Conservation (phyloP, 2,113 vertebrate species). For the Prinia subflava region DNA sequence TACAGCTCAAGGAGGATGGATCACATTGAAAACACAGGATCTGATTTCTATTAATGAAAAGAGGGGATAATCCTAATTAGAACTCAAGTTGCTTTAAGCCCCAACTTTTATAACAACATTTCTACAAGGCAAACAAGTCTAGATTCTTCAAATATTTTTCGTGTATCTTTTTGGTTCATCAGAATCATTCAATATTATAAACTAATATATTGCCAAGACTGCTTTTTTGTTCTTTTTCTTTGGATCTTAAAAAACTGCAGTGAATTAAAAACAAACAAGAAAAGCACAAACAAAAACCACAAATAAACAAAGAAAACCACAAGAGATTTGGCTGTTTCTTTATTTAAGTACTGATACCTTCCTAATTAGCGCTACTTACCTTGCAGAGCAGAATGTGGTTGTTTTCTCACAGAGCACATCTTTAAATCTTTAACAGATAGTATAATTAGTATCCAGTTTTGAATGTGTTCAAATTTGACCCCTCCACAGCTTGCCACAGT, state of each 20-base stretch:
- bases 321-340: background rate
- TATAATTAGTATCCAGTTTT: background rate
- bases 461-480: background rate
- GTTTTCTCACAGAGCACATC: background rate
- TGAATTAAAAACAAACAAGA: background rate
- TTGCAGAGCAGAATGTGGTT: background rate
- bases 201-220: fast-evolving
- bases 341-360: background rate
- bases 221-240: background rate
- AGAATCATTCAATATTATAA: background rate
- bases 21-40: background rate
- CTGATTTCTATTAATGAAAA: background rate
- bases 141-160: background rate
- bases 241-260: background rate
- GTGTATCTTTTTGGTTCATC: background rate
- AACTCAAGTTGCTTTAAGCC: background rate
- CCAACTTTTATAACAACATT: background rate
- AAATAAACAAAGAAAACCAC: background rate
- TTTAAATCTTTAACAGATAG: background rate
- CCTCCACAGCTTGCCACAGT: background rate
- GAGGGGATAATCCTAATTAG: background rate
- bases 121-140: background rate
- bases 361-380: background rate
- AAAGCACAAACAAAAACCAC: background rate
- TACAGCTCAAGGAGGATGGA: background rate